Evolutionary conservation across 2,797 vertebrate genomes (phyloP).

Genomic region (Centroberyx gerrardi): DNA sequence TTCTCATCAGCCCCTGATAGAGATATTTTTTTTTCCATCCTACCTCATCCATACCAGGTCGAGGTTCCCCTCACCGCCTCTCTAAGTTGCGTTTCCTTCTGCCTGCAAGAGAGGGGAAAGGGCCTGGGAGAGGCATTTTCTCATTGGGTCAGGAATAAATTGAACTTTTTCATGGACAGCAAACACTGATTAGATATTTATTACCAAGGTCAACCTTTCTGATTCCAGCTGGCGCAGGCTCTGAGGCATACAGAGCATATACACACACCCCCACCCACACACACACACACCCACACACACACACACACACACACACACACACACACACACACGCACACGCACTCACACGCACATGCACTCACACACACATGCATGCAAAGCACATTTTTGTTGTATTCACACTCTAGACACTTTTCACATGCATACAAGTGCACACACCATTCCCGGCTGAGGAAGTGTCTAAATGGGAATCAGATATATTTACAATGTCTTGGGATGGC

Average conservation of each 20-base stretch:
- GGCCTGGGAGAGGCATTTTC: constrained; percentile 78
- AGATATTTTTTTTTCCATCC: constrained; percentile 71
- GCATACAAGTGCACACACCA: constrained; percentile 6
- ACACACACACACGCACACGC: neutral
- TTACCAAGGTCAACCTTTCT: constrained; percentile 85
- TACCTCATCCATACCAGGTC: constrained; percentile 75
- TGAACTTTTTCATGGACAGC: constrained; percentile 86
- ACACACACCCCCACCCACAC: constrained; percentile 30
- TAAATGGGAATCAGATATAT: neutral
- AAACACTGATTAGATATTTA: constrained; percentile 87
- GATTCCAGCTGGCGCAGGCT: constrained; percentile 81
- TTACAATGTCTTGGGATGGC: neutral
- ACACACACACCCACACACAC: neutral
- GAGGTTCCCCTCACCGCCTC: constrained; percentile 63
- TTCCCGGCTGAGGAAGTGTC: neutral
- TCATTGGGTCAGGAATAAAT: constrained; percentile 86
- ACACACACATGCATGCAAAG: constrained; percentile 43
- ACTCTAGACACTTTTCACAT: constrained; percentile 24
- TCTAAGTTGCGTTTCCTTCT: constrained; percentile 75
- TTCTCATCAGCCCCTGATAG: constrained; percentile 82
- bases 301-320: neutral
- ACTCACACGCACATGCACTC: neutral
- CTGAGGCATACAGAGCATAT: constrained; percentile 80
- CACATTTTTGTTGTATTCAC: constrained; percentile 22
- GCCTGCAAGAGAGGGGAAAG: constrained; percentile 70